A percentile compares a stretch with the other conserved stretches of the same genome.
These are phyloP conservation scores for Gastrophysa polygoni DNA, from an alignment of 2,888 invertebrate genomes.

Conservation along the genomic window DNA sequence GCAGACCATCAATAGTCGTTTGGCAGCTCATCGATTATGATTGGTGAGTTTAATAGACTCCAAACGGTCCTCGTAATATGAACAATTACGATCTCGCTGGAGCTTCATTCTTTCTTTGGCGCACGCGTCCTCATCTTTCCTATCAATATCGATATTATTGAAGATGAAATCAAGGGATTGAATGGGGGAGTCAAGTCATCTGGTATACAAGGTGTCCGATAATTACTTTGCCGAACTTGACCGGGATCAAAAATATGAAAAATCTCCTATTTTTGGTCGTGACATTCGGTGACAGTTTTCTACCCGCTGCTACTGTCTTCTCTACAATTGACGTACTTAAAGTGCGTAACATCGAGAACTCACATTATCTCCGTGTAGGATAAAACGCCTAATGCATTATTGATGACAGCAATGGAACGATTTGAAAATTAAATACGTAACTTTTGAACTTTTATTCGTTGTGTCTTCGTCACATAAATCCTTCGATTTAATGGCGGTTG, in stretches of 20 bases:
- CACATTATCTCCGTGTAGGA: conserved; percentile 15
- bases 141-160: too few species aligned
- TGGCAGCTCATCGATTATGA: conserved; percentile 42
- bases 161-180: too few species aligned
- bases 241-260: too few species aligned
- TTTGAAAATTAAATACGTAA: conserved; percentile 53
- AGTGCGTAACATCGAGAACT: conserved; percentile 14
- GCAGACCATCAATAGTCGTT: conserved; percentile 43
- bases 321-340: conserved; percentile 3
- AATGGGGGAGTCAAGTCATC: too few species aligned
- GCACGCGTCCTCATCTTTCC: too few species aligned
- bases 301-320: neutral
- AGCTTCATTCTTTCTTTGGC: too few species aligned
- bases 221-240: too few species aligned
- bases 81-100: too few species aligned
- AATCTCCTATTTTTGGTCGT: too few species aligned
- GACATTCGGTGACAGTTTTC: neutral
- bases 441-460: conserved; percentile 51
- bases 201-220: too few species aligned
- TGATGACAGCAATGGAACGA: conserved; percentile 48
- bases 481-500: conserved; percentile 49
- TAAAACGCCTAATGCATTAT: conserved; percentile 50
- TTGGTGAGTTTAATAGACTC: neutral
- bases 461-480: conserved; percentile 52
- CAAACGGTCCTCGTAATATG: too few species aligned